A percentile compares a stretch with the other conserved stretches of the same genome.
Evolutionary conservation across 2,888 invertebrate species (phyloP).

Genomic region (Drosophila koepferae): DNA sequence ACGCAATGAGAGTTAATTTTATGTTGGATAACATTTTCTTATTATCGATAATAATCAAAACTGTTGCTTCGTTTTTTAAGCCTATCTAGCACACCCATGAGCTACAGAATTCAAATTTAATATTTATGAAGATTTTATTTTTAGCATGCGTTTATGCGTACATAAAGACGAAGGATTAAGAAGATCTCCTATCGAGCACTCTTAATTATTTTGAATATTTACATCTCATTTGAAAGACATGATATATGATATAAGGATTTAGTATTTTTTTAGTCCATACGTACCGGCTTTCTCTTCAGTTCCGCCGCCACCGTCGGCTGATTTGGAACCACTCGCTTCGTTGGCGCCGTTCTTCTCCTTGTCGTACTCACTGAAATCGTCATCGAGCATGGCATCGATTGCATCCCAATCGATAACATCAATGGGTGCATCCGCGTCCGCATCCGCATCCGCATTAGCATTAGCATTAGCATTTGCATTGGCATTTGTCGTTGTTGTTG

Average conservation of each 20-base stretch:
- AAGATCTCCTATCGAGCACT: no score
- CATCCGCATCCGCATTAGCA: constrained; percentile 56
- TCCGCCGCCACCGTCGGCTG: constrained; percentile 66
- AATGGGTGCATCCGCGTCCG: constrained; percentile 77
- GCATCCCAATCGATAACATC: constrained; percentile 84
- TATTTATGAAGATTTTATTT: no score
- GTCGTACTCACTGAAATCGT: constrained; percentile 84
- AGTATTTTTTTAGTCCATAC: constrained; percentile 41
- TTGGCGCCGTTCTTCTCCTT: constrained; percentile 82
- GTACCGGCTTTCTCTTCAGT: constrained; percentile 94
- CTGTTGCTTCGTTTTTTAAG: no score
- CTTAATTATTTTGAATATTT: no score
- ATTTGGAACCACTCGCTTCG: constrained; percentile 78
- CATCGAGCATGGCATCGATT: constrained; percentile 83
- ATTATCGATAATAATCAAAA: no score
- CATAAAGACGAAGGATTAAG: no score
- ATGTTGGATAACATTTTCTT: no score
- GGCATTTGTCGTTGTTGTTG: constrained; percentile 78
- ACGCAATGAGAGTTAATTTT: no score
- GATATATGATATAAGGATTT: not conserved
- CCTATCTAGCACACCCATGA: no score
- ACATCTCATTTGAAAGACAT: no score
- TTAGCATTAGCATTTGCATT: constrained; percentile 60
- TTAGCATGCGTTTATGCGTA: no score
- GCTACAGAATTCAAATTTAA: no score